Conservation (phyloP, 2,797 vertebrate genomes). For the Serranus cabrilla region DNA sequence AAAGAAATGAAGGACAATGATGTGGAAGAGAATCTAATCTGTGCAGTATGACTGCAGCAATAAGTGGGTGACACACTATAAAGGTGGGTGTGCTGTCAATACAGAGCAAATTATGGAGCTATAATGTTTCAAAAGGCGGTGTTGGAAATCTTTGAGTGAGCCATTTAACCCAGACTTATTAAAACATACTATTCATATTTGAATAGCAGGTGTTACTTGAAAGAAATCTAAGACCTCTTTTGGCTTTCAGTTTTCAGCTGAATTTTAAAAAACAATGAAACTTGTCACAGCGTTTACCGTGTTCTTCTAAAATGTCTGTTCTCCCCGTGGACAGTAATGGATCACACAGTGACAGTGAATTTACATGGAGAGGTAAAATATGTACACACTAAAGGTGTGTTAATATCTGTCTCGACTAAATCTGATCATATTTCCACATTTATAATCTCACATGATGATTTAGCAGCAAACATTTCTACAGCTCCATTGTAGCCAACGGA, state of each 20-base stretch:
- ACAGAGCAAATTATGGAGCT: not conserved
- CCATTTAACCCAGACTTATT: not conserved
- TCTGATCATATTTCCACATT: not conserved
- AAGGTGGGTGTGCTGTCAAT: not conserved
- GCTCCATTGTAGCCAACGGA: no score
- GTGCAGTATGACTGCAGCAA: conserved; percentile 6
- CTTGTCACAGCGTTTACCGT: not conserved
- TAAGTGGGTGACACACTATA: conserved; percentile 13
- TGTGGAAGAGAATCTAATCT: conserved; percentile 23
- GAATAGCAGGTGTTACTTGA: not conserved
- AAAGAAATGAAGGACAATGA: conserved; percentile 56
- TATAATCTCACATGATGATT: not conserved
- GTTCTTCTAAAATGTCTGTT: not conserved
- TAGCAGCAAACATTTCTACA: no score
- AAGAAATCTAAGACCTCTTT: not conserved
- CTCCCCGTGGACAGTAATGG: not conserved
- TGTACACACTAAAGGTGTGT: not conserved
- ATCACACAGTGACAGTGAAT: not conserved
- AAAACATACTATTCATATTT: not conserved
- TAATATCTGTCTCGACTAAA: not conserved
- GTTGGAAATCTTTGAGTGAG: not conserved
- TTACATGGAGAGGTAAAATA: not conserved
- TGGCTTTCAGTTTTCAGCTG: not conserved
- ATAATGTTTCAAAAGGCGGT: not conserved
- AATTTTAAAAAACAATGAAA: not conserved